These are phyloP conservation scores for Sinodicranocentrus sp. DNA, from an alignment of 2,888 invertebrate species.

Conservation along the genomic window DNA sequence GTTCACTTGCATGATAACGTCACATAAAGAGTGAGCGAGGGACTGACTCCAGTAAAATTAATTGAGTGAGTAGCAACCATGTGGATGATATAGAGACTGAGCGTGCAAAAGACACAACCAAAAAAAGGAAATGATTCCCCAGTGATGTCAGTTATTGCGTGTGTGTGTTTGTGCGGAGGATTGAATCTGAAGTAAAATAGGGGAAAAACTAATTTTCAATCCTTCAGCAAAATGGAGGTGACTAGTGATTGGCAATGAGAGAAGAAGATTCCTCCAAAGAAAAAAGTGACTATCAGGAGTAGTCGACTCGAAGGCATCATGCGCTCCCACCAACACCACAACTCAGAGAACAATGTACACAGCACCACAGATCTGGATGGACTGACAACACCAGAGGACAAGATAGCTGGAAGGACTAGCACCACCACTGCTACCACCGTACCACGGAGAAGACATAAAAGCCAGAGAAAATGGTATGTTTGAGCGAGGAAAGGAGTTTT, in stretches of 20 bases:
- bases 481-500: conserved; percentile 71
- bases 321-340: conserved; percentile 39
- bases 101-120: background rate
- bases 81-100: conserved; percentile 15
- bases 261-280: conserved; percentile 59
- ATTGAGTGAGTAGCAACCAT: conserved; percentile 44
- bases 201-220: too few species aligned
- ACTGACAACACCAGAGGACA: conserved; percentile 63
- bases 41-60: conserved; percentile 37
- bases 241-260: conserved; percentile 64
- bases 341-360: conserved; percentile 57
- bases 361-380: conserved; percentile 71
- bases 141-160: too few species aligned
- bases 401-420: conserved; percentile 50
- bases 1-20: conserved; percentile 8
- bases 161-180: too few species aligned
- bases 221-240: conserved; percentile 52
- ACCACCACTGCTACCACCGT: too few species aligned
- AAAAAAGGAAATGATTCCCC: too few species aligned
- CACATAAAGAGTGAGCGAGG: conserved; percentile 34
- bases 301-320: conserved; percentile 69
- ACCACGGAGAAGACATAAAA: conserved; percentile 38
- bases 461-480: conserved; percentile 73
- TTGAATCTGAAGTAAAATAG: too few species aligned
- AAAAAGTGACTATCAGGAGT: conserved; percentile 62